Conservation (phyloP, 2,113 vertebrate genomes). For the Ammodramus savannarum region DNA sequence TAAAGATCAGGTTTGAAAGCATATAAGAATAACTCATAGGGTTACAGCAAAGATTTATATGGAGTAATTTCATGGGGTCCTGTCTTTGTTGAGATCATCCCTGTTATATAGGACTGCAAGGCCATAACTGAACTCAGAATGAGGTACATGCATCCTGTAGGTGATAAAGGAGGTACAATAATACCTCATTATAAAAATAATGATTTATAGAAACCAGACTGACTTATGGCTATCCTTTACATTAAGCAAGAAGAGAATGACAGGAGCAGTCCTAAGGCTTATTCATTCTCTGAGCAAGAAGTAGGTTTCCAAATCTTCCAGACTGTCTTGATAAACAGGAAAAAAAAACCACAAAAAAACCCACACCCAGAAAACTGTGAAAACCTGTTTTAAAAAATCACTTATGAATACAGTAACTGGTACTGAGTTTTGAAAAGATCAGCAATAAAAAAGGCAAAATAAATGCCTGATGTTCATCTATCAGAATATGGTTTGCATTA, state of each 20-base stretch:
- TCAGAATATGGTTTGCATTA: background rate
- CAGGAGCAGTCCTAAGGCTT: background rate
- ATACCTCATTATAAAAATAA: background rate
- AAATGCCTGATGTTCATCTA: background rate
- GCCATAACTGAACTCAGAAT: background rate
- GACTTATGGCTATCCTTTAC: background rate
- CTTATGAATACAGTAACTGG: background rate
- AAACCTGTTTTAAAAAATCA: background rate
- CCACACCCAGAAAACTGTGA: background rate
- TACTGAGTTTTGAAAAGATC: background rate
- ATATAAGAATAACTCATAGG: background rate
- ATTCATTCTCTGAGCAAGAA: background rate
- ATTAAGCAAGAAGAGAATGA: background rate
- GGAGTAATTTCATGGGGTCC: background rate
- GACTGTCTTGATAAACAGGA: background rate
- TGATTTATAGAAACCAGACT: background rate
- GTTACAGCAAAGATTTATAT: background rate
- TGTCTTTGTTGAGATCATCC: background rate
- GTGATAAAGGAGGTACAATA: background rate
- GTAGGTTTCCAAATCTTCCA: background rate
- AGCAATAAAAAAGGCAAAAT: background rate
- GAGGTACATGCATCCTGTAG: background rate
- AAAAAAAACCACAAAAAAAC: background rate
- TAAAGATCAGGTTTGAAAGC: background rate
- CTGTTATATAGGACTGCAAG: background rate